Percentiles rank a stretch among this genome's conserved stretches.
Conservation (phyloP, 2,797 vertebrate species). For the Meda fulgida region DNA sequence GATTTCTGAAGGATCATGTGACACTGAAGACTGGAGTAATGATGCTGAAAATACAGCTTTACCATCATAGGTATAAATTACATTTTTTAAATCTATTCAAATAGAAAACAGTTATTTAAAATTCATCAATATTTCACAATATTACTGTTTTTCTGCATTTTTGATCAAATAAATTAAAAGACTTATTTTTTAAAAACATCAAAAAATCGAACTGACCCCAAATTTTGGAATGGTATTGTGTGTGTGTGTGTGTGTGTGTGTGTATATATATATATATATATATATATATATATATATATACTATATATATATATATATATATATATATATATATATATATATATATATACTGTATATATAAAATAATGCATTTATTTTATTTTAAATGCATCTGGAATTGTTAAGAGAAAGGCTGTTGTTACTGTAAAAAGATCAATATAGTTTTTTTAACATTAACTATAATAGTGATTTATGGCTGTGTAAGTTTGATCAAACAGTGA, state of each 20-base stretch:
- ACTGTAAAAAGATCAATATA: not conserved
- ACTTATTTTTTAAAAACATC: not conserved
- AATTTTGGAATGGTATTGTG: not conserved
- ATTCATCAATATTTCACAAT: not conserved
- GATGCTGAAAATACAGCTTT: not conserved
- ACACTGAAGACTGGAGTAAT: not conserved
- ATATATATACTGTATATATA: too few relatives aligned
- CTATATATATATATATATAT: too few relatives aligned
- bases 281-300: too few relatives aligned
- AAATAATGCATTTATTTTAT: not conserved
- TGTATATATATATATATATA: too few relatives aligned
- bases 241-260: too few relatives aligned
- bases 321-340: too few relatives aligned
- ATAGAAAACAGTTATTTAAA: not conserved
- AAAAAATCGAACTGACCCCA: not conserved
- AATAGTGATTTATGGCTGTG: constrained; percentile 5
- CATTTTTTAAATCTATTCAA: not conserved
- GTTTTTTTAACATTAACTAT: not conserved
- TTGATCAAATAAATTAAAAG: not conserved
- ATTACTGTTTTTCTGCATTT: not conserved
- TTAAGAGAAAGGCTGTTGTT: not conserved
- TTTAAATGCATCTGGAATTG: not conserved
- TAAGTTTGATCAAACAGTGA: constrained; percentile 24
- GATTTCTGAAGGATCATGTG: not conserved
- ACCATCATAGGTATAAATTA: too few relatives aligned